A percentile compares a stretch with the other conserved stretches of the same genome.
phyloP scores from a whole-genome alignment of 2,797 vertebrate species.

The Arctocebus calabarensis region DNA sequence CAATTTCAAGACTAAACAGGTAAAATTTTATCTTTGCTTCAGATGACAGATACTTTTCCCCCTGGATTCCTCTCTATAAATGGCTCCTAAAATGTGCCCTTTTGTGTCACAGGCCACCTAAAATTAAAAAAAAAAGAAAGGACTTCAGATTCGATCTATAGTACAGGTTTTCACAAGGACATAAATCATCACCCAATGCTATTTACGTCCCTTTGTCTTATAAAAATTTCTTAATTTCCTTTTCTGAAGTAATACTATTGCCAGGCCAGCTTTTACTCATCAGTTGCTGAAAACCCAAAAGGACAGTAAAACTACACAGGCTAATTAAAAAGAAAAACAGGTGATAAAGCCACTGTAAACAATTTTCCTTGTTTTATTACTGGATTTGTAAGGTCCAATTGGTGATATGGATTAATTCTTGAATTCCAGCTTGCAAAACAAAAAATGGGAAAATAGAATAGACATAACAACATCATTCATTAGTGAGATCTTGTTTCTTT shows the following conservation, averaged over 20 bases:
- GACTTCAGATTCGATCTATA: neutral
- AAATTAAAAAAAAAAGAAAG: neutral
- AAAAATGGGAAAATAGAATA: neutral
- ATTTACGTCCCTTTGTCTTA: neutral
- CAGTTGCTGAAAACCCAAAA: constrained; percentile 4
- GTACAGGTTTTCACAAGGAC: neutral
- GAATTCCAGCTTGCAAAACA: constrained; percentile 33
- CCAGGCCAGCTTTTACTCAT: neutral
- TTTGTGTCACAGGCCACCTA: neutral
- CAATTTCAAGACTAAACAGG: neutral
- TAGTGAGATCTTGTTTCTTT: constrained; percentile 25
- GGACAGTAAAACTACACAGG: neutral
- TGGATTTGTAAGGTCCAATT: constrained; percentile 19
- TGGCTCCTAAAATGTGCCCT: neutral
- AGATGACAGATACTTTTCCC: neutral
- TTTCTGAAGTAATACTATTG: neutral
- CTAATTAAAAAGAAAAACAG: constrained; percentile 55
- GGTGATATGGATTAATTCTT: constrained; percentile 34
- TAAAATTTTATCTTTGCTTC: neutral
- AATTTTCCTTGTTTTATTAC: constrained; percentile 34
- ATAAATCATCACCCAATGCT: neutral
- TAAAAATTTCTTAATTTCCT: neutral
- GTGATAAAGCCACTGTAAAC: constrained; percentile 4
- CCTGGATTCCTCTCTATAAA: neutral
- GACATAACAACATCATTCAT: neutral